Base-by-base conservation (phyloP, 53 echinoderm and acorn worm genomes). In the Pentamera pediparva region DNA sequence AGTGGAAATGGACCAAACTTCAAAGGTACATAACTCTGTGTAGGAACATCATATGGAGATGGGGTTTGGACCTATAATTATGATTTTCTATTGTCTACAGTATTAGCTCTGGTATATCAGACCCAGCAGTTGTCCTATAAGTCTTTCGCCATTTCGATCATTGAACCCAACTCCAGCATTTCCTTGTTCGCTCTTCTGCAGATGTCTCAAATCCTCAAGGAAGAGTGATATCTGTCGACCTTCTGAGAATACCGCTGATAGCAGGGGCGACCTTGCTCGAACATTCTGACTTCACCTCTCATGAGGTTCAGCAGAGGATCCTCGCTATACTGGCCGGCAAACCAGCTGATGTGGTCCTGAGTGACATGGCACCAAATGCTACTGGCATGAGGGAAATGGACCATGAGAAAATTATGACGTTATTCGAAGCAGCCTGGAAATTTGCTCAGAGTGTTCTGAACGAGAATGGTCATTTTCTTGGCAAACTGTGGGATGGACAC, bases 291-390 rank as follows among this genome's bases (percentile, higher is more conserved):
- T 94, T 94, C 54, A 83, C 85, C 6, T 57, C 76, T 11, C 31
- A 36, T 26, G 54, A 75, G 21, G 81, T 84, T 1, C 90, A 87
- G 56, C 49, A 84, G 18, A 35, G 28, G 45, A 87, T 94, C 32
- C 55, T 79, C 3, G 39, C 75, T 2, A 39, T 74, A 19, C 65
- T 94, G 4, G 35, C 47, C 5, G 85, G 69, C 2, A 36, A 63
- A 35, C 50, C 59, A 20, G 80, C 75, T 4, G 77, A 94, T 69
- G 51, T 43, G 2, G 78, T 90, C 13, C 52, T 90, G 37, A 87
- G 90, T 56, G 94, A 94, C 82, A 90, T 94, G 94, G 94, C 90
- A 2, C 90, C 94, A 34, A 94, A 90, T 61, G 84, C 94, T 4
- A 82, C 90, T 5, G 94, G 94, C n/a, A 70, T 94, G 4, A 75